These are phyloP conservation scores for Prionchulus punctatus DNA, from an alignment of 2,888 invertebrate species.

Conservation along the genomic window DNA sequence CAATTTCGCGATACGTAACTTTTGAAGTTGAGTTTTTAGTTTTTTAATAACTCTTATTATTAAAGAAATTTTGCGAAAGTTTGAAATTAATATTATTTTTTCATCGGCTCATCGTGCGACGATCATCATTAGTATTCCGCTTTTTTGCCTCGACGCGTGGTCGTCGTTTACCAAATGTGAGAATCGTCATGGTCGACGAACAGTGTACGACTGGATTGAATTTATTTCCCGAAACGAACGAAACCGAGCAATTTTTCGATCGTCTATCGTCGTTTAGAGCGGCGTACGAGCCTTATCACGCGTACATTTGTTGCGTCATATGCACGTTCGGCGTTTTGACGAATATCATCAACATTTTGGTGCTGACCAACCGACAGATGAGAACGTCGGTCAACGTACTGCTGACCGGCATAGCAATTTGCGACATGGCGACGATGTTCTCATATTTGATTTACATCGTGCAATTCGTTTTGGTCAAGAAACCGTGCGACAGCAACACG, in stretches of 20 bases:
- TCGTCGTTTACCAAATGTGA: too few relatives aligned
- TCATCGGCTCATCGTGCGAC: too few relatives aligned
- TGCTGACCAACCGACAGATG: constrained; percentile 2
- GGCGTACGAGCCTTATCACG: constrained; percentile 2
- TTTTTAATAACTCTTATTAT: too few relatives aligned
- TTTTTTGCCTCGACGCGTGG: too few relatives aligned
- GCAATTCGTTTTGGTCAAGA: background rate
- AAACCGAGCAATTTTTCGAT: background rate
- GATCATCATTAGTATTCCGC: too few relatives aligned
- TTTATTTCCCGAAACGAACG: background rate
- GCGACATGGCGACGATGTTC: constrained; percentile 9
- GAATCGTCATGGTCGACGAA: too few relatives aligned
- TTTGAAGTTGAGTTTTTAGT: too few relatives aligned
- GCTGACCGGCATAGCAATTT: constrained; percentile 3
- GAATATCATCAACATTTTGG: constrained; percentile 1
- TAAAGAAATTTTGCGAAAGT: too few relatives aligned
- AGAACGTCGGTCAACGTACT: constrained; percentile 5
- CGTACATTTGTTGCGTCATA: constrained; percentile 1
- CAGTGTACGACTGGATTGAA: background rate
- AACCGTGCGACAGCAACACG: constrained; percentile 14
- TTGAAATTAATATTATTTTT: too few relatives aligned
- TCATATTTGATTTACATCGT: constrained; percentile 5
- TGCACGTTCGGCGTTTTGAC: constrained; percentile 4
- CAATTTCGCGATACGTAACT: too few relatives aligned
- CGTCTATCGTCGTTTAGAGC: background rate